Evolutionary conservation across 2,113 vertebrate species (phyloP), one percentile per base, ranked within the genome.

Genomic region (Prinia subflava): DNA sequence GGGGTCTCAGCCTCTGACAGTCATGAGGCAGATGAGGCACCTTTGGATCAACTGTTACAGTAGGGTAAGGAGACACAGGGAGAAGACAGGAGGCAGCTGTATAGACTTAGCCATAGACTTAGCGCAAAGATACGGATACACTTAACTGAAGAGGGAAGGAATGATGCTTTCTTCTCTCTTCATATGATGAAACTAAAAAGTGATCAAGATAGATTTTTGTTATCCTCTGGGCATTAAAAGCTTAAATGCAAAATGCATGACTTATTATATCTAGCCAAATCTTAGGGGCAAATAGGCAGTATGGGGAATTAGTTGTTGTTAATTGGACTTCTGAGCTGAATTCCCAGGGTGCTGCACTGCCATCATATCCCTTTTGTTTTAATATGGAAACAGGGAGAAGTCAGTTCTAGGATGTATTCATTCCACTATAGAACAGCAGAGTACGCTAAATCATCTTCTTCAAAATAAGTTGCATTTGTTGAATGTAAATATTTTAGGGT

Each of bases 301-400:
- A 90, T 81, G 63, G 97, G 97, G 97, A 98, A 97, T 98, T 98
- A 97, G 96, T 97, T 97, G 97, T 97, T 97, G 92, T 97, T 98
- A 98, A 98, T 98, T 98, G 97, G 97, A 98, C 95, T 97, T 97
- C 96, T 97, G 96, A 97, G 97, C 96, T 96, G 95, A 97, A 98
- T 97, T 98, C 97, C 96, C 97, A 94, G 83, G 88, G 88, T 95
- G 80, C 79, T 95, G 94, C 82, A 94, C 71, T 97, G 96, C 87
- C 96, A 97, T 97, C 84, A 94, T 84, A 95, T 53, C 67, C 86
- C 96, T 97, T 95, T 97, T 97, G 97, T 96, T 97, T 98, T 97
- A 97, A 97, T 97, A 98, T 87, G 97, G 95, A 97, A 98, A 96
- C 33, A 97, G 96, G 83, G 69, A 94, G 75, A 95, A 93, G 64